Base-by-base conservation (phyloP, 1,140 invertebrate genomes). In the Zaprionus tsacasi region DNA sequence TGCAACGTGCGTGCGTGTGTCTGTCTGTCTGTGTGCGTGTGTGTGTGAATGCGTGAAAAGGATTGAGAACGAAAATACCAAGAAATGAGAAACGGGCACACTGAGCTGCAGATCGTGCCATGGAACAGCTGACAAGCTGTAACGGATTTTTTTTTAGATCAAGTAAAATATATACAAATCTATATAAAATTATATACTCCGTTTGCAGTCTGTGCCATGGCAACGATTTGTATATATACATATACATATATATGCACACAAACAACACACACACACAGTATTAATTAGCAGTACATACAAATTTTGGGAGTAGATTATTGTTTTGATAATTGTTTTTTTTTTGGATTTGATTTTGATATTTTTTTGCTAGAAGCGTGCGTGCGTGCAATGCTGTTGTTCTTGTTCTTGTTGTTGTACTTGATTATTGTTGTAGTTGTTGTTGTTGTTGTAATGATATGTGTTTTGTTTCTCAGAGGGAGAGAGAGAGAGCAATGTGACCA, bases 261-360 rank as follows among this genome's bases (percentile, higher is more conserved):
- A 17, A 68, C 50, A 73, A 45, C 57, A 69, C 38, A 64, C 48
- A 63, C 12, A 63, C 10, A 73, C 15, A 81, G 15, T 7, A 57
- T 43, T 68, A 36, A 57, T 74, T 80, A 72, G 79, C 71, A 79
- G 82, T 86, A 86, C 82, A 86, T 86, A 86, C 82, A 87, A 83
- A 87, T 75, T 75, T 75, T 70, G 68, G 74, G 56, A 52, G 74
- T 35, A 58, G 76, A 60, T 78, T 21, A 2, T 21, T 21, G 1
- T 78, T 74, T 61, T 52, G 55, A 64, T n/a, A 45, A 15, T n/a
- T 15, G n/a, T 15, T 45, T 45, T 43, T 13, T n/a, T 13, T 45
- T 57, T 30, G 27, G 27, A 30, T 30, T 30, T 30, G 27, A 30
- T 30, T 69, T 73, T 21, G 36, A 54, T 55, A n/a, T 40, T 54